Evolutionary conservation across 2,888 invertebrate genomes (phyloP).

Genomic region (Diaprepes abbreviatus): DNA sequence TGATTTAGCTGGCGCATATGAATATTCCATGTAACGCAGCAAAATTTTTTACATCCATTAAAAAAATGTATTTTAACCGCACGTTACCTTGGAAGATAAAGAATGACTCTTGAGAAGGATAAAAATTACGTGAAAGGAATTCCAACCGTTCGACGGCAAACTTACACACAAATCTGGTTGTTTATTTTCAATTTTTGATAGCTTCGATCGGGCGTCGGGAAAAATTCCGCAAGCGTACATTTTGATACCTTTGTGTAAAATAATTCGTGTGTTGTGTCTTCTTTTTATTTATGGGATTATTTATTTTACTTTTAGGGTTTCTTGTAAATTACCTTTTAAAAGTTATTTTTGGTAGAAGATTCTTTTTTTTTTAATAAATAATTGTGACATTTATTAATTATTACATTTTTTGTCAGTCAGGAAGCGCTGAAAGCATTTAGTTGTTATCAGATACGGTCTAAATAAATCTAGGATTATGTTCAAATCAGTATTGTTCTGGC

Average conservation of each 20-base stretch:
- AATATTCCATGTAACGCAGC: too few species aligned
- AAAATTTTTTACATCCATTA: too few species aligned
- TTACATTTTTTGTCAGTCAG: too few species aligned
- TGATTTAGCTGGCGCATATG: too few species aligned
- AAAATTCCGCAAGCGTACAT: conserved; percentile 29
- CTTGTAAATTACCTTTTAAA: background rate
- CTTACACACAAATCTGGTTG: conserved; percentile 37
- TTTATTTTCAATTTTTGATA: conserved; percentile 45
- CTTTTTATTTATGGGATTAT: conserved; percentile 6
- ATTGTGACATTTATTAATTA: too few species aligned
- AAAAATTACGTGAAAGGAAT: conserved; percentile 29
- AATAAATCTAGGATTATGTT: too few species aligned
- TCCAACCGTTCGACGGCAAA: conserved; percentile 3
- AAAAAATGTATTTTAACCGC: too few species aligned
- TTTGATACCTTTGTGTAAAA: conserved; percentile 20
- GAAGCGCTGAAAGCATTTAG: too few species aligned
- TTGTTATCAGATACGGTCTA: too few species aligned
- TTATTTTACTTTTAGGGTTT: background rate
- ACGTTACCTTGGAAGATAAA: conserved; percentile 5
- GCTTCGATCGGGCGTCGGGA: conserved; percentile 13
- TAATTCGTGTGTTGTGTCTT: conserved; percentile 17
- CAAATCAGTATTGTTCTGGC: too few species aligned
- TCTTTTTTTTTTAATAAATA: background rate
- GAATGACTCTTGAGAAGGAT: conserved; percentile 19
- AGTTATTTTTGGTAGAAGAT: conserved; percentile 2